Evolutionary conservation across 2,888 invertebrate species (phyloP).

Genomic region (Sphinx pinastri): DNA sequence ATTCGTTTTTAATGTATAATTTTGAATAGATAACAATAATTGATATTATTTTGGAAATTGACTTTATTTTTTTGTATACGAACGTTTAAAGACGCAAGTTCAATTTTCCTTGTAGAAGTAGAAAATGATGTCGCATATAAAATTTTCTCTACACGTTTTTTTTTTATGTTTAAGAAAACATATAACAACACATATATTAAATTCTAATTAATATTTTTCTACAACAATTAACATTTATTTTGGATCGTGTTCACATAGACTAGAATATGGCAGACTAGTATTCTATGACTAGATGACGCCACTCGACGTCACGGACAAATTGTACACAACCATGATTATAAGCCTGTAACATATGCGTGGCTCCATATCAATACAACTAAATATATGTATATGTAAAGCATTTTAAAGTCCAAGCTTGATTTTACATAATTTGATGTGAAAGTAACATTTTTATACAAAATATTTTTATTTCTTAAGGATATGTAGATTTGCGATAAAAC

Average conservation of each 20-base stretch:
- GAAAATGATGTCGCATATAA: slow-evolving; percentile 9
- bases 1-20: slow-evolving; percentile 10
- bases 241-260: slow-evolving; percentile 44
- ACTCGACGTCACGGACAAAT: slow-evolving; percentile 27
- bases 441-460: slow-evolving; percentile 37
- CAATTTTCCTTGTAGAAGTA: slow-evolving; percentile 12
- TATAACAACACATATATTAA: slow-evolving; percentile 23
- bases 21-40: slow-evolving; percentile 25
- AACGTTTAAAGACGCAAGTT: background rate
- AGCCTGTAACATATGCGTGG: slow-evolving; percentile 47
- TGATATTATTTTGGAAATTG: slow-evolving; percentile 24
- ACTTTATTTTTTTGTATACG: slow-evolving; percentile 19
- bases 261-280: background rate
- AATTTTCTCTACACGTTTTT: slow-evolving; percentile 11
- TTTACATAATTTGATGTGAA: slow-evolving; percentile 20
- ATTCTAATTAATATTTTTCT: slow-evolving; percentile 46
- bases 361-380: slow-evolving; percentile 32
- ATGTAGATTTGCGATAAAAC: background rate
- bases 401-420: slow-evolving; percentile 42
- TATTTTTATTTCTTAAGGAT: background rate
- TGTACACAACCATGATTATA: slow-evolving; percentile 68
- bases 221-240: slow-evolving; percentile 60
- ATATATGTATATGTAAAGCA: slow-evolving; percentile 33
- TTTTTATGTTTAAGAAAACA: slow-evolving; percentile 27
- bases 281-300: slow-evolving; percentile 22